phyloP scores from a whole-genome alignment of 2,797 vertebrate genomes.

The Staurois parvus region DNA sequence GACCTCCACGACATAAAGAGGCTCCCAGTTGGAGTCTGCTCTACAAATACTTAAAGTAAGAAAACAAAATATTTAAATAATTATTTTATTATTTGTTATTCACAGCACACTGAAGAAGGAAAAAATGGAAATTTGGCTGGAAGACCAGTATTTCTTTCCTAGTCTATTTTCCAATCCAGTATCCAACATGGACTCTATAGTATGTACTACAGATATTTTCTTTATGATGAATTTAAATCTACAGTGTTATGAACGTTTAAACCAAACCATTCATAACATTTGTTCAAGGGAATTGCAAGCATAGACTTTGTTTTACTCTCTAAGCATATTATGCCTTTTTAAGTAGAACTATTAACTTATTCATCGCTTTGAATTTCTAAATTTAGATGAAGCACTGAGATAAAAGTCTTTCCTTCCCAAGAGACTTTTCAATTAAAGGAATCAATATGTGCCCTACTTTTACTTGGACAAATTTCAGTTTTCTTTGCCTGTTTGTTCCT shows the following conservation, averaged over 20 bases:
- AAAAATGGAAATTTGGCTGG: no score
- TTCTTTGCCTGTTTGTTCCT: conserved; percentile 4
- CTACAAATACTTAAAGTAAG: no score
- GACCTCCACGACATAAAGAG: no score
- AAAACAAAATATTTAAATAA: no score
- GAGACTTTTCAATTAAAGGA: conserved; percentile 56
- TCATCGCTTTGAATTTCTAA: conserved; percentile 59
- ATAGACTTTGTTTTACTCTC: conserved; percentile 41
- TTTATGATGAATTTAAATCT: no score
- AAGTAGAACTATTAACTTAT: conserved; percentile 60
- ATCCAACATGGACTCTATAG: no score
- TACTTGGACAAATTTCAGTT: conserved; percentile 42
- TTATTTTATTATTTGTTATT: no score
- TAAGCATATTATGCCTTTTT: conserved; percentile 50
- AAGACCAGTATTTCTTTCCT: no score
- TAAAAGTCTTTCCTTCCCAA: conserved; percentile 51
- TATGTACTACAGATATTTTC: no score
- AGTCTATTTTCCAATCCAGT: no score
- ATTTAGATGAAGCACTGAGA: conserved; percentile 53
- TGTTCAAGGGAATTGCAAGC: conserved; percentile 22
- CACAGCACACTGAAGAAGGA: no score
- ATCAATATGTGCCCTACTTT: conserved; percentile 59
- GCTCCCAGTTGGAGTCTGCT: no score
- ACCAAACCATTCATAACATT: neutral
- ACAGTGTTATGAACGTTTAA: neutral